Evolutionary conservation across 1,140 invertebrate species (phyloP), one percentile per base, ranked within the genome.

Genomic region (Archivesica marissinica): DNA sequence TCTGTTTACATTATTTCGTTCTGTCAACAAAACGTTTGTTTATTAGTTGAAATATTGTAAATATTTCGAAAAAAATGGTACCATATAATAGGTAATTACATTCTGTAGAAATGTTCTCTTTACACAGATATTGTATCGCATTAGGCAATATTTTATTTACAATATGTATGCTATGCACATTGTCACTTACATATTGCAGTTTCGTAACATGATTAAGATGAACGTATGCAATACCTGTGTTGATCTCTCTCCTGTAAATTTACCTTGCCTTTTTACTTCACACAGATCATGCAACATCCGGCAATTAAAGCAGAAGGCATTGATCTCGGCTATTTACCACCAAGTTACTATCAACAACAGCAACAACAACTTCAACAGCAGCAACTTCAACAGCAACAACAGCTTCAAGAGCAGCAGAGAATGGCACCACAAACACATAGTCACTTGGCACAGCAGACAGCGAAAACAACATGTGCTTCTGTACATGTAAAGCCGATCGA

Each of bases 301-400:
- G 28, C 47, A 38, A 74, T 82, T n/a, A 82, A 82, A 50, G 28
- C 79, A 59, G 79, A 82, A 30, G 66, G 79, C 33, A 23, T 72
- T 59, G 79, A 82, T 54, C 68, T 61, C n/a, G 30, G 66, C 3
- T 72, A 56, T n/a, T 54, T 68, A 28, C 59, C 64, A 20, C 78
- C 78, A 20, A 81, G 78, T 70, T 81, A 81, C 30, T 44, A 81
- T 47, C 44, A 50, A 28, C 78, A 81, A 33, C 78, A 81, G 25
- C 78, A 81, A 33, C 59, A 52, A n/a, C 35, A 61, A 35, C 78
- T 70, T 17, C 59, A 70, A 28, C 61, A 74, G 17, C 50, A 56
- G 33, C 47, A 56, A 35, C 68, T 39, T 28, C 50, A 44, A 20
- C 70, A 64, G 52, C 64, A 70, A 25, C 39, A 54, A 25, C 39